Base-by-base conservation (phyloP, 2,888 invertebrate genomes). In the Clostera curtula region DNA sequence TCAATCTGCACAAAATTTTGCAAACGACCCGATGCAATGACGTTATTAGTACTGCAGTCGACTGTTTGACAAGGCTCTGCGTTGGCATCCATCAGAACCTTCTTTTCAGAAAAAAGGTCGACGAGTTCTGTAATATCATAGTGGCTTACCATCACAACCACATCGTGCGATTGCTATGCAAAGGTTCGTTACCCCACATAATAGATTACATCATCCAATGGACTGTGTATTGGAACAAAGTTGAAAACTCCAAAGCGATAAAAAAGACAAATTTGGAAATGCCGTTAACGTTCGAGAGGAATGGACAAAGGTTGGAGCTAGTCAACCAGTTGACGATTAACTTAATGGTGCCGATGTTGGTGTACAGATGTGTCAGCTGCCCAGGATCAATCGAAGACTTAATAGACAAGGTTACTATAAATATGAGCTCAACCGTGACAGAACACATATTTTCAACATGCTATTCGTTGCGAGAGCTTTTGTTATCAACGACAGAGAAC, bases 271-370 rank as follows among this genome's bases (percentile, higher is more conserved):
- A 31, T 12, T 5, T 41, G 1, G 31, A 30, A 8, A 36, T 42
- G 10, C 43, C 52, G 7, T 28, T 48, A 3, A 45, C 41, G 9
- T 59, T 60, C 36, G 52, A 56, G 28, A 48, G 50, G 22, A 49
- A 57, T 27, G 64, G 61, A 3, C 44, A 44, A 12, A 46, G 35
- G 8, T 50, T 49, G n/a, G 43, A 47, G 6, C 34, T 60, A 3
- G 47, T 49, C 5, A 41, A 55, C 19, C 65, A 65, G 30, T 43
- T 62, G 5, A 29, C 60, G 8, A 24, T 41, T n/a, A 34, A 45
- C n/a, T 25, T 54, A 7, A 6, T 54, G 5, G 32, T 53, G 12
- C 62, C 64, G 1, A 20, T 57, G 15, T 12, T 52, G 10, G 25
- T 40, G 2, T 50, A 46, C 27, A 28, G 37, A 2, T 25, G 22